Percentiles rank a stretch among this genome's conserved stretches.
phyloP scores from a whole-genome alignment of 2,113 vertebrate genomes.

The Mormyrus iriodes region DNA sequence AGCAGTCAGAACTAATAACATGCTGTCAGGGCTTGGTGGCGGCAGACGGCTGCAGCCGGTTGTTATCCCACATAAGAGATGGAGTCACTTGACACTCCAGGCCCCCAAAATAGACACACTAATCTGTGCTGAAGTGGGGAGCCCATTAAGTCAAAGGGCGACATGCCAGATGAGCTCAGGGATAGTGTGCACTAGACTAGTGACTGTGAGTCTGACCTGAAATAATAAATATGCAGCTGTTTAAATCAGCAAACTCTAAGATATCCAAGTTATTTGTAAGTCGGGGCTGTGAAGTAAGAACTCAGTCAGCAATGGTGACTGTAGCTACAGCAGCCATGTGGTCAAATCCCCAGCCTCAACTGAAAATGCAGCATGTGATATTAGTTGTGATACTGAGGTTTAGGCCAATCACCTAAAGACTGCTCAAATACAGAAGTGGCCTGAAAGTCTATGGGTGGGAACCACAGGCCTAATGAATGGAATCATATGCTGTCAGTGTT shows the following conservation, averaged over 20 bases:
- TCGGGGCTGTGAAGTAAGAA: neutral
- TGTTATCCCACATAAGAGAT: neutral
- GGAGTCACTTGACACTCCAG: neutral
- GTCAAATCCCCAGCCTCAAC: neutral
- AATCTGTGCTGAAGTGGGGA: neutral
- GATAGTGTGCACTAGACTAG: neutral
- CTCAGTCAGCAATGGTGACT: neutral
- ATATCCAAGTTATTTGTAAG: neutral
- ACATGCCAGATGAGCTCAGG: neutral
- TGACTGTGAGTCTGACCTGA: neutral
- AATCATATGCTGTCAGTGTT: neutral
- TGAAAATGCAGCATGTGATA: neutral
- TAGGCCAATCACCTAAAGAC: neutral
- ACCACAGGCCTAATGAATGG: neutral
- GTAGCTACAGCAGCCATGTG: neutral
- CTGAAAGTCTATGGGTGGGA: neutral
- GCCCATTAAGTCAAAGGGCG: neutral
- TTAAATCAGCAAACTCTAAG: neutral
- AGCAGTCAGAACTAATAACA: conserved; percentile 18
- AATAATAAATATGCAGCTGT: neutral
- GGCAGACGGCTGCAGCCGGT: neutral
- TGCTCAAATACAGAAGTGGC: neutral
- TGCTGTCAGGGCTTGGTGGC: neutral
- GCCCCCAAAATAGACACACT: neutral
- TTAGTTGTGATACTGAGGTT: neutral